phyloP scores from a whole-genome alignment of 2,888 invertebrate species.

The Spodoptera littoralis region DNA sequence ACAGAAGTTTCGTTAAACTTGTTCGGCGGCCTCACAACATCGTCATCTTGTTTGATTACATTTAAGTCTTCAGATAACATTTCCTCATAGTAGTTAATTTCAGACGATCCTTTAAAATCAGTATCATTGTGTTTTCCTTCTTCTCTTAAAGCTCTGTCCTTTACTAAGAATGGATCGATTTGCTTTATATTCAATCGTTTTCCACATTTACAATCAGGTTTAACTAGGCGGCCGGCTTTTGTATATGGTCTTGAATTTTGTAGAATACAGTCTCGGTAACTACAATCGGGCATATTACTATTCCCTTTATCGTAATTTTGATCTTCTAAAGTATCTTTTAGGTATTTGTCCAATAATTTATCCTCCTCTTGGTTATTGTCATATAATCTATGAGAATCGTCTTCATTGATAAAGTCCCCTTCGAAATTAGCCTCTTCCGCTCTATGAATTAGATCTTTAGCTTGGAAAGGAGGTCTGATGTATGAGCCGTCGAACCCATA shows the following conservation, averaged over 20 bases:
- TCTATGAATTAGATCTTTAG: conserved; percentile 18
- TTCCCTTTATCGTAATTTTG: conserved; percentile 34
- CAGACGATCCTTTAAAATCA: conserved; percentile 13
- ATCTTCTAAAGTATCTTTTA: conserved; percentile 49
- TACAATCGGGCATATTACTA: conserved; percentile 41
- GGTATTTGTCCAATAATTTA: conserved; percentile 48
- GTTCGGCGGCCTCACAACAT: conserved; percentile 28
- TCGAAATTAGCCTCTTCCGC: conserved; percentile 17
- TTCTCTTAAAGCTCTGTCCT: conserved; percentile 36
- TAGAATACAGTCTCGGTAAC: conserved; percentile 49
- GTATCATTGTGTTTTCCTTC: conserved; percentile 13
- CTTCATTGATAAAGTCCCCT: conserved; percentile 23
- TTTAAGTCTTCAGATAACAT: conserved; percentile 29
- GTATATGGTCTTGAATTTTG: conserved; percentile 10
- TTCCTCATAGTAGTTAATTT: conserved; percentile 50
- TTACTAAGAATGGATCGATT: conserved; percentile 26
- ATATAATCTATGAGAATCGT: conserved; percentile 9
- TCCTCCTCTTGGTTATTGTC: conserved; percentile 44
- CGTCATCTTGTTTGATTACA: conserved; percentile 21
- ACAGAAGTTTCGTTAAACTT: conserved; percentile 24
- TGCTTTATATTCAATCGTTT: conserved; percentile 13
- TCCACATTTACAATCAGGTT: conserved; percentile 55
- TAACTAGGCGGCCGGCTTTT: conserved; percentile 8
- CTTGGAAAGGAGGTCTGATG: conserved; percentile 6
- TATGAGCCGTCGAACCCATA: conserved; percentile 34